These are phyloP conservation scores for Erannis defoliaria DNA, from an alignment of 2,888 invertebrate species.

Conservation along the genomic window DNA sequence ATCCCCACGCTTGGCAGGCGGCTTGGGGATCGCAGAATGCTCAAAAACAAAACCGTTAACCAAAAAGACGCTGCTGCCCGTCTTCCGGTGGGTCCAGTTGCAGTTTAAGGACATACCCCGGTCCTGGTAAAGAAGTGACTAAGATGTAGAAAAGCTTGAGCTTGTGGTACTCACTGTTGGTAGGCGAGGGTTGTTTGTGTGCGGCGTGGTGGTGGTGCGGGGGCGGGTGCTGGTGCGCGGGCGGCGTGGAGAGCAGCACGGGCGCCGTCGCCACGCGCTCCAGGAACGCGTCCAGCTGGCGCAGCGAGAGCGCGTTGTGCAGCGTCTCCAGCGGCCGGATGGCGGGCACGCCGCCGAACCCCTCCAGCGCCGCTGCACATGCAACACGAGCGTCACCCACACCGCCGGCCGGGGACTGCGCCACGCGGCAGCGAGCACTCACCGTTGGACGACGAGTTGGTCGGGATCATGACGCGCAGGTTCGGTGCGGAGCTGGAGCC, in stretches of 20 bases:
- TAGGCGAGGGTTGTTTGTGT: conserved; percentile 72
- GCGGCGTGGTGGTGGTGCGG: conserved; percentile 86
- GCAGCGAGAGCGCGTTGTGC: conserved; percentile 97
- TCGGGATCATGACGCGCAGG: conserved; percentile 94
- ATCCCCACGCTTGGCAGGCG: no score
- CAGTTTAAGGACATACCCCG: no score
- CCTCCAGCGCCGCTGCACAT: conserved; percentile 89
- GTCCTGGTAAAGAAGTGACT: no score
- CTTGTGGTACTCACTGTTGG: conserved; percentile 70
- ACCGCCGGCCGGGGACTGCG: background rate
- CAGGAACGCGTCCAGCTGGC: conserved; percentile 96
- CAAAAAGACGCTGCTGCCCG: no score
- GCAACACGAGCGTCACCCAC: background rate
- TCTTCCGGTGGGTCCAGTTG: no score
- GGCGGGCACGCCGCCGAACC: conserved; percentile 97
- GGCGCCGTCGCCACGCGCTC: conserved; percentile 93
- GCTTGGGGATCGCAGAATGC: no score
- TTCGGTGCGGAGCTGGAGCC: conserved; percentile 97
- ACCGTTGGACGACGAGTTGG: conserved; percentile 91
- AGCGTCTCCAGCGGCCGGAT: conserved; percentile 98
- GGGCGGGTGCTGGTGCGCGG: conserved; percentile 87
- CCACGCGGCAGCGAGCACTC: no score
- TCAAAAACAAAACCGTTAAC: no score
- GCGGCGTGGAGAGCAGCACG: conserved; percentile 89
- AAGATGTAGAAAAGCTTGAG: no score